These are phyloP conservation scores for Lasaia peninsularis DNA, from an alignment of 1,140 invertebrate genomes.

Conservation along the genomic window DNA sequence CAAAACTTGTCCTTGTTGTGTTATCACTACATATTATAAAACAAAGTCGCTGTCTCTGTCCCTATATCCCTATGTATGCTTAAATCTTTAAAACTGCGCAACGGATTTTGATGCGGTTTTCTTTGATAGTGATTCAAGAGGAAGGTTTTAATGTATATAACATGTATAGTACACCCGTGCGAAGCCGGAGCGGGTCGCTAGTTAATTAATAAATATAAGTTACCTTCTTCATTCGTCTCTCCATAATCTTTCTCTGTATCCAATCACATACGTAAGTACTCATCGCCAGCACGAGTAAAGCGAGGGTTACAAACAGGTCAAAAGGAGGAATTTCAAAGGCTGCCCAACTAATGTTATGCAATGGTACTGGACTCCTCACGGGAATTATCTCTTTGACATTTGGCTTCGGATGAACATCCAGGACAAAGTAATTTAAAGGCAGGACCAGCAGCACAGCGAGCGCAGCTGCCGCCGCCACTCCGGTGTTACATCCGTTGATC, in stretches of 20 bases:
- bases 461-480: constrained; percentile 46
- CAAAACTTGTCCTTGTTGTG: too few species aligned
- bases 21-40: too few species aligned
- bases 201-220: neutral
- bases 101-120: too few species aligned
- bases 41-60: too few species aligned
- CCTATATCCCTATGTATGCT: neutral
- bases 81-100: too few species aligned
- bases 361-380: constrained; percentile 1
- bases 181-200: too few species aligned
- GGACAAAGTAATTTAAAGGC: constrained; percentile 54
- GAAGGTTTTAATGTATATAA: too few species aligned
- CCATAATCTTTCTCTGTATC: constrained; percentile 66
- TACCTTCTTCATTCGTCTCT: constrained; percentile 60
- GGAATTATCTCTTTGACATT: constrained; percentile 15
- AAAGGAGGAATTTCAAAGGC: constrained; percentile 39
- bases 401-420: constrained; percentile 30
- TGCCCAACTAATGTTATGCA: constrained; percentile 17
- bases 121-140: too few species aligned
- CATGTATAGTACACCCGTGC: too few species aligned
- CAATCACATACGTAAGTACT: constrained; percentile 54
- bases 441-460: constrained; percentile 45
- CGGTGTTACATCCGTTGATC: constrained; percentile 45
- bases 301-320: constrained; percentile 41
- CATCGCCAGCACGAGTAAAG: constrained; percentile 36